Evolutionary conservation across 2,888 invertebrate genomes (phyloP), one percentile per base, ranked within the genome.

Genomic region (Eristalinus sepulchralis): DNA sequence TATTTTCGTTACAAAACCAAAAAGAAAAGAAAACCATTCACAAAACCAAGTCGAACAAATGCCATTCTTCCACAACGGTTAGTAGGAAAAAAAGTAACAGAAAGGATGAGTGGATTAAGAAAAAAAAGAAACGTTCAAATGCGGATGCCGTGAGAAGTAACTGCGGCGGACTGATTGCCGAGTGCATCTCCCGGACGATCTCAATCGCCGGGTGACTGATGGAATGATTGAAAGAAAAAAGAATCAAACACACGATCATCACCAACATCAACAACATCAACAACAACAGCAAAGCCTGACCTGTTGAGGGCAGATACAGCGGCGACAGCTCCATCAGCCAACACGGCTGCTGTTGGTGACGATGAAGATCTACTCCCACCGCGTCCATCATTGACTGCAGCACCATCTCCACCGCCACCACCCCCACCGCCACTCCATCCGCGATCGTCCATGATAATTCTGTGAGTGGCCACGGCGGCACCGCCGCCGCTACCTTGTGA

Each of bases 231-330:
- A 67, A 82, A 13, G 53, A 57, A 71, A 64, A 17, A 64, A 47
- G 55, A 70, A 55, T 13, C 24, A 22, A 77, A 77, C 70, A 78
- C 72, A 83, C 60, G 53, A 81, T 66, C 77, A 77, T 62, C 62
- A 70, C 53, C 68, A 55, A n/a, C 33, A n/a, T n/a, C n/a, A 39
- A 67, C 17, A 62, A 64, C 39, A 83, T 60, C 83, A 83, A 75
- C 70, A 75, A 79, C 73, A 72, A 79, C 78, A 68, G 73, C 70
- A 66, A 86, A 80, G 59, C 79, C 87, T 83, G 83, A 87, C 87
- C 87, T 87, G 83, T 68, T 83, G 71, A 83, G 78, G 75, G 79
- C 83, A 70, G 79, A 83, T 68, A 80, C 63, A 68, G 39, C 75
- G 31, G 47, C 47, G 47, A 17, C 47, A 47, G 47, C 76, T 76